Percentiles rank a stretch among this genome's conserved stretches.
These are phyloP conservation scores for Bellardia bayeri DNA, from an alignment of 2,888 invertebrate genomes.

Conservation along the genomic window DNA sequence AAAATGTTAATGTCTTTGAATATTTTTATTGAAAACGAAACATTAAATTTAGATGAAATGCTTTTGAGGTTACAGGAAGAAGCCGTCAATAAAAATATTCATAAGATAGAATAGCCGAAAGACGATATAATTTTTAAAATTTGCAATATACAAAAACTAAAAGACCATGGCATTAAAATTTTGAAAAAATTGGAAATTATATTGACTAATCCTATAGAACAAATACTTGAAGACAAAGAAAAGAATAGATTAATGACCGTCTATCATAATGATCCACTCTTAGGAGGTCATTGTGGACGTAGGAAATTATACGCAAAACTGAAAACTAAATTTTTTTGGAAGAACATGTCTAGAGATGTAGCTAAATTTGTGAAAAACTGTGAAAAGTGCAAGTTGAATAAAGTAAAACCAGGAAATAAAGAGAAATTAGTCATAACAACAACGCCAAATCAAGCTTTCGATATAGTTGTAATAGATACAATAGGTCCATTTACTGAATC, in stretches of 20 bases:
- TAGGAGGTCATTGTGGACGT: slow-evolving; percentile 20
- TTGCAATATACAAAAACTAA: slow-evolving; percentile 1
- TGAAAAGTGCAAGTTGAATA: slow-evolving; percentile 5
- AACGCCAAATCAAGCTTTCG: slow-evolving; percentile 8
- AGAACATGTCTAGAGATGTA: slow-evolving; percentile 56
- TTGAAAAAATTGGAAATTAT: slow-evolving; percentile 16
- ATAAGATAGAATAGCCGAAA: slow-evolving; percentile 7
- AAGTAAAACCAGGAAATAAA: slow-evolving; percentile 12
- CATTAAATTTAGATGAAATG: slow-evolving; percentile 21
- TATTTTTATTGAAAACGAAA: slow-evolving; percentile 18
- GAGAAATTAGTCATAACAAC: slow-evolving; percentile 6
- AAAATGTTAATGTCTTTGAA: slow-evolving; percentile 12
- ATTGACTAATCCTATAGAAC: slow-evolving; percentile 1
- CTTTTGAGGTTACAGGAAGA: slow-evolving; percentile 4
- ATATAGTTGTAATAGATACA: slow-evolving; percentile 23
- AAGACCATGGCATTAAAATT: neutral
- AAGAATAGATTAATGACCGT: slow-evolving; percentile 32
- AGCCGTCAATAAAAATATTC: slow-evolving; percentile 6
- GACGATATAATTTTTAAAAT: slow-evolving; percentile 11
- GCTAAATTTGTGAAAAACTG: slow-evolving; percentile 51
- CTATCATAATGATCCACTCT: slow-evolving; percentile 37
- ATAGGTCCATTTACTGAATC: slow-evolving; percentile 4
- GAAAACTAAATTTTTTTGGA: slow-evolving; percentile 59
- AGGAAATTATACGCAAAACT: slow-evolving; percentile 33
- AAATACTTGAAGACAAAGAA: slow-evolving; percentile 16